Conservation (phyloP, 1,140 invertebrate species). For the Coenobita brevimanus region DNA sequence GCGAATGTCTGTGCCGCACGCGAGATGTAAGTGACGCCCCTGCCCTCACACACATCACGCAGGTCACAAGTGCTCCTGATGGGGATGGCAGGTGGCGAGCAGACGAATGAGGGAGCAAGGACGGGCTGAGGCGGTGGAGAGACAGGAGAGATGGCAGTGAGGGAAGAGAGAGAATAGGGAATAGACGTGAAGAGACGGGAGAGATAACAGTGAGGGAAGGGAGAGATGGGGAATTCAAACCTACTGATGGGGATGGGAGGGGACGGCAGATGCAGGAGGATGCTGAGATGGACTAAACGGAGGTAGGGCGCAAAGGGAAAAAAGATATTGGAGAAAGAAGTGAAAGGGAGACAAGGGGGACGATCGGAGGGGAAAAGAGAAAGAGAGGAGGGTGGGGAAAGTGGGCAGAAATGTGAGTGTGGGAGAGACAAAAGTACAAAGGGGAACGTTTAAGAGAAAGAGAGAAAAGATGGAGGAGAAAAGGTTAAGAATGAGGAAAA, state of each 20-base stretch:
- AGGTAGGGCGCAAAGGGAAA: not conserved
- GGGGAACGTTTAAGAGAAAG: too few species aligned
- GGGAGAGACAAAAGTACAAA: too few species aligned
- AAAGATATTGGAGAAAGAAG: not conserved
- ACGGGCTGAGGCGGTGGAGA: too few species aligned
- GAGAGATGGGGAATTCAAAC: too few species aligned
- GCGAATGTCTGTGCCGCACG: not conserved
- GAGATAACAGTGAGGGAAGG: too few species aligned
- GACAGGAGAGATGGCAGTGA: too few species aligned
- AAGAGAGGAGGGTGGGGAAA: too few species aligned
- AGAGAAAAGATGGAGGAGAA: not conserved
- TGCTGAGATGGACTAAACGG: not conserved
- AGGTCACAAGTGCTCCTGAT: constrained; percentile 3
- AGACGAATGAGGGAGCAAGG: not conserved
- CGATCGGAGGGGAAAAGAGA: not conserved
- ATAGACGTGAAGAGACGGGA: too few species aligned
- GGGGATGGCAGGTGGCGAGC: not conserved
- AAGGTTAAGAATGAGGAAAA: not conserved
- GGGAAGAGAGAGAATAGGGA: too few species aligned
- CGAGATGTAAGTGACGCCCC: constrained; percentile 22
- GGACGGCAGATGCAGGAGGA: not conserved
- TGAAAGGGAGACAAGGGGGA: not conserved
- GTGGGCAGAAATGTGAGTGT: too few species aligned
- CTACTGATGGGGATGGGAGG: not conserved
- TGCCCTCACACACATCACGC: constrained; percentile 2